Evolutionary conservation across 2,888 invertebrate genomes (phyloP).

Genomic region (Aporophyla nigra): DNA sequence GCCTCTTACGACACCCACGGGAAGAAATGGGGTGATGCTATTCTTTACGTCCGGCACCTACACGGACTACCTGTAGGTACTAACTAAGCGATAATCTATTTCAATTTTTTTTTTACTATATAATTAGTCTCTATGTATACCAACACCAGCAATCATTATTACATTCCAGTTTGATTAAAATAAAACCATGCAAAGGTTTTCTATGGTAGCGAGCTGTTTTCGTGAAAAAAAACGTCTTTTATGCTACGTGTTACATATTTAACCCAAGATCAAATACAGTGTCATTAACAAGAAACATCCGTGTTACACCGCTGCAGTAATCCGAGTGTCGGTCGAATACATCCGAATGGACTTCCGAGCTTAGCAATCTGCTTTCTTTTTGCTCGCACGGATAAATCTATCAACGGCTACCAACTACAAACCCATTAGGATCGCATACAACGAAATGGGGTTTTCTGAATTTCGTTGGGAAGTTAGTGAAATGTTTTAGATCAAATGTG

Average conservation of each 20-base stretch:
- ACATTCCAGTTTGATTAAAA: too few species aligned
- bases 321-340: slow-evolving; percentile 72
- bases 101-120: too few species aligned
- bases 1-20: too few species aligned
- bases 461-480: background rate
- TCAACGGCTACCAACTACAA: slow-evolving; percentile 69
- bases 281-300: slow-evolving; percentile 42
- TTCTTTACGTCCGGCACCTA: too few species aligned
- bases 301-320: slow-evolving; percentile 71
- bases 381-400: slow-evolving; percentile 71
- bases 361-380: slow-evolving; percentile 72
- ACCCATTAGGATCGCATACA: slow-evolving; percentile 63
- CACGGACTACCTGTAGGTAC: too few species aligned
- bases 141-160: too few species aligned
- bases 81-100: too few species aligned
- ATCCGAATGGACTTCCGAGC: slow-evolving; percentile 72
- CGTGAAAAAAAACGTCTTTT: background rate
- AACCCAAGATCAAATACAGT: slow-evolving; percentile 8
- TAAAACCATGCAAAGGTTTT: too few species aligned
- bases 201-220: background rate
- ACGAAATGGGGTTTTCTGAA: slow-evolving; percentile 28
- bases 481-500: slow-evolving; percentile 29
- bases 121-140: too few species aligned
- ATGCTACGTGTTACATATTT: background rate
- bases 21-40: too few species aligned